Evolutionary conservation across 64 coral and sea anemone species (phyloP).

Genomic region (Montipora cactus): DNA sequence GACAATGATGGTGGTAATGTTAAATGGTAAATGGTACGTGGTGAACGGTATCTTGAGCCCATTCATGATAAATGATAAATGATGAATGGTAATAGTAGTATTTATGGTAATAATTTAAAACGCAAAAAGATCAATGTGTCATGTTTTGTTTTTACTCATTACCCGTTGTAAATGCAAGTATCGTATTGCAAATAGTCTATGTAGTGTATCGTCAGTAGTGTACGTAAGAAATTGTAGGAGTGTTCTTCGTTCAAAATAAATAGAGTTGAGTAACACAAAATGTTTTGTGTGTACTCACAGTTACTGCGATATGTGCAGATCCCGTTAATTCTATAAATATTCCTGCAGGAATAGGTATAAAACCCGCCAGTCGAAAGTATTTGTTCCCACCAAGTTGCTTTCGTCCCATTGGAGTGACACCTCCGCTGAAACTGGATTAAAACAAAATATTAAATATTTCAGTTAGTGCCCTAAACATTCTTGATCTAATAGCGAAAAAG

Average conservation of each 20-base stretch:
- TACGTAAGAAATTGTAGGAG: too few relatives aligned
- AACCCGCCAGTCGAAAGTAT: neutral
- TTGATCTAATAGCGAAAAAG: too few relatives aligned
- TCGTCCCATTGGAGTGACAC: neutral
- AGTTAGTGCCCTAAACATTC: neutral
- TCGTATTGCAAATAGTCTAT: too few relatives aligned
- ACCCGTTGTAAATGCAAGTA: too few relatives aligned
- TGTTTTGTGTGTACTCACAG: neutral
- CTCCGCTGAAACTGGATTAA: neutral
- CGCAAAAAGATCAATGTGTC: neutral
- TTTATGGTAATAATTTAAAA: neutral
- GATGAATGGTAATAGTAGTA: too few relatives aligned
- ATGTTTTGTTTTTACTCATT: neutral
- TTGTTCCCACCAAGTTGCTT: neutral
- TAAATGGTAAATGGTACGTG: too few relatives aligned
- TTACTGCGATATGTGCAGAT: neutral
- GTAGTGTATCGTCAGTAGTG: too few relatives aligned
- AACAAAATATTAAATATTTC: too few relatives aligned
- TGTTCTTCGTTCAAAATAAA: too few relatives aligned
- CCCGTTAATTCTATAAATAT: neutral
- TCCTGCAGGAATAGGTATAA: slow-evolving; percentile 16
- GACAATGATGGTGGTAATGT: neutral
- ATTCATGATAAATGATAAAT: too few relatives aligned
- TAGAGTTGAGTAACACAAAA: too few relatives aligned
- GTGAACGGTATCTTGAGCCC: too few relatives aligned